Evolutionary conservation across 2,888 invertebrate genomes (phyloP).

Genomic region (Helleia helle): DNA sequence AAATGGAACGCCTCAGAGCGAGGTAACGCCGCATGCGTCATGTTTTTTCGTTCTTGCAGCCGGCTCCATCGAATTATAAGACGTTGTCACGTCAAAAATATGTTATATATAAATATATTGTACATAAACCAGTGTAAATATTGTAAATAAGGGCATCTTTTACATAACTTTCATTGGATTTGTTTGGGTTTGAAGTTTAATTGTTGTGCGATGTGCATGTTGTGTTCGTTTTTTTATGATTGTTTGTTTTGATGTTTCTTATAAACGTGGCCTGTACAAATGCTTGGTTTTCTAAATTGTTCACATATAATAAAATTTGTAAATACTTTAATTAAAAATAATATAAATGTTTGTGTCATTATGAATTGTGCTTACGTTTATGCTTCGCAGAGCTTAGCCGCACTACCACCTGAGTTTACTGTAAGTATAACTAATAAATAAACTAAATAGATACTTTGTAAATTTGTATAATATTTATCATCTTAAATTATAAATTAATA

Average conservation of each 20-base stretch:
- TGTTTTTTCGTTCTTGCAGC: too few species aligned
- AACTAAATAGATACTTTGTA: slow-evolving; percentile 5
- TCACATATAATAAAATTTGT: slow-evolving; percentile 19
- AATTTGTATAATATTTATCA: background rate
- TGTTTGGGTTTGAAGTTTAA: slow-evolving; percentile 24
- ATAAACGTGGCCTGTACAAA: slow-evolving; percentile 11
- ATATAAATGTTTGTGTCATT: slow-evolving; percentile 15
- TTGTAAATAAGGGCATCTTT: background rate
- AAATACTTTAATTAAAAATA: slow-evolving; percentile 29
- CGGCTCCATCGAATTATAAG: too few species aligned
- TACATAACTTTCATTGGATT: slow-evolving; percentile 12
- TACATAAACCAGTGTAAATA: background rate
- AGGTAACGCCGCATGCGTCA: too few species aligned
- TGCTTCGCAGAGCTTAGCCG: slow-evolving; percentile 86
- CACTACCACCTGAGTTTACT: slow-evolving; percentile 84
- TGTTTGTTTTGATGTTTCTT: slow-evolving; percentile 11
- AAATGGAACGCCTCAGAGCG: too few species aligned
- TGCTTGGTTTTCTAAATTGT: slow-evolving; percentile 8
- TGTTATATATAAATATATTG: too few species aligned
- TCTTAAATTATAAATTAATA: too few species aligned
- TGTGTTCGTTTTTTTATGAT: slow-evolving; percentile 13
- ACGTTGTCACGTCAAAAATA: background rate
- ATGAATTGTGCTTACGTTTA: slow-evolving; percentile 68
- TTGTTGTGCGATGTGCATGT: slow-evolving; percentile 26
- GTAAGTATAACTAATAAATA: slow-evolving; percentile 74